A percentile compares a stretch with the other conserved stretches of the same genome.
These are phyloP conservation scores for Parapsyche elsis DNA, from an alignment of 1,140 invertebrate genomes.

Conservation along the genomic window DNA sequence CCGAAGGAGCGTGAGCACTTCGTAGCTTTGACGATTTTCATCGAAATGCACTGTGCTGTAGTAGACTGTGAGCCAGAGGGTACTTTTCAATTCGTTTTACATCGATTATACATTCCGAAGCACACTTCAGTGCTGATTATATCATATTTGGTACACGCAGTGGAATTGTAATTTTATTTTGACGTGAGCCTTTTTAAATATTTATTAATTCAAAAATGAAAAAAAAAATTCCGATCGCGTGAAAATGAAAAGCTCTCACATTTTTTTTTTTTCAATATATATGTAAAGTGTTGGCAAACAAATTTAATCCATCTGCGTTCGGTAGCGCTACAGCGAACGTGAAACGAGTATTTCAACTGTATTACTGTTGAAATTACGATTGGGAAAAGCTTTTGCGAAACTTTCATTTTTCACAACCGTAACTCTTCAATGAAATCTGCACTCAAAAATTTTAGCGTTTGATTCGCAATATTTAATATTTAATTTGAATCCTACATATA, in stretches of 20 bases:
- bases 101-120: too few relatives aligned
- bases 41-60: too few relatives aligned
- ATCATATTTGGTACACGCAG: not conserved
- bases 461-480: too few relatives aligned
- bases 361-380: conserved; percentile 1
- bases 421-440: too few relatives aligned
- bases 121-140: too few relatives aligned
- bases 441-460: too few relatives aligned
- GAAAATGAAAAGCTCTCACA: conserved; percentile 23
- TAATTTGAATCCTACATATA: too few relatives aligned
- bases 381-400: not conserved
- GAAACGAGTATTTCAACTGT: conserved; percentile 22
- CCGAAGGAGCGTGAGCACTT: conserved; percentile 10
- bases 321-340: conserved; percentile 4
- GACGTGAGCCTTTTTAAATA: conserved; percentile 10
- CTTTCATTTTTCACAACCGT: not conserved
- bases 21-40: not conserved
- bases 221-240: not conserved
- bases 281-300: conserved; percentile 34
- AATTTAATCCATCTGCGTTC: conserved; percentile 39
- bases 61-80: too few relatives aligned
- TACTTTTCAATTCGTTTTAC: too few relatives aligned
- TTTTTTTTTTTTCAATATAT: conserved; percentile 31
- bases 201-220: not conserved
- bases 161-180: not conserved